Conservation (phyloP, 2,797 vertebrate species). For the Agapornis canus region DNA sequence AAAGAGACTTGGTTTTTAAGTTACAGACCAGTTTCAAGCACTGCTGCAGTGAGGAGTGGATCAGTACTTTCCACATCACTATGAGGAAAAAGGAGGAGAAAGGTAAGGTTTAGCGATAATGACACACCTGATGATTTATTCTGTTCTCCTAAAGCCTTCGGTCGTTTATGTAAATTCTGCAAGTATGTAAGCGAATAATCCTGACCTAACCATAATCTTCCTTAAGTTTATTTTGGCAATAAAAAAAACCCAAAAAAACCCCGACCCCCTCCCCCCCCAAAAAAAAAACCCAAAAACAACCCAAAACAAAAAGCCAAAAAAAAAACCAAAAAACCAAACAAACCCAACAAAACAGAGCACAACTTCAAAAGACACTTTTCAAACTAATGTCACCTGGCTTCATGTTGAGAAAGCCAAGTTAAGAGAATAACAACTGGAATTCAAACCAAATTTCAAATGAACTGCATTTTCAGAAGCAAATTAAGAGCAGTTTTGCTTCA, state of each 20-base stretch:
- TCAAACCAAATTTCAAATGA: not conserved
- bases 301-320: too few relatives aligned
- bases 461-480: not conserved
- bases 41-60: not conserved
- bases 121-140: not conserved
- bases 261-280: too few relatives aligned
- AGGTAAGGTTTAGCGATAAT: not conserved
- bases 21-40: not conserved
- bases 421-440: not conserved
- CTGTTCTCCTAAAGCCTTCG: not conserved
- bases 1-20: not conserved
- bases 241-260: not conserved
- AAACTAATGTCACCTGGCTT: not conserved
- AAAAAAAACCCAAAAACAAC: too few relatives aligned
- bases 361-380: not conserved
- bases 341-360: not conserved
- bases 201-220: not conserved
- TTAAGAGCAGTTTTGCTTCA: not conserved
- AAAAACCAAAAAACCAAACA: too few relatives aligned
- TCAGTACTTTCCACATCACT: not conserved
- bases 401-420: not conserved
- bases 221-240: not conserved
- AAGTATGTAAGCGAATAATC: accelerated
- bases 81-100: not conserved
- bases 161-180: not conserved